These are phyloP conservation scores for Melieria omissa DNA, from an alignment of 2,888 invertebrate species.

Conservation along the genomic window DNA sequence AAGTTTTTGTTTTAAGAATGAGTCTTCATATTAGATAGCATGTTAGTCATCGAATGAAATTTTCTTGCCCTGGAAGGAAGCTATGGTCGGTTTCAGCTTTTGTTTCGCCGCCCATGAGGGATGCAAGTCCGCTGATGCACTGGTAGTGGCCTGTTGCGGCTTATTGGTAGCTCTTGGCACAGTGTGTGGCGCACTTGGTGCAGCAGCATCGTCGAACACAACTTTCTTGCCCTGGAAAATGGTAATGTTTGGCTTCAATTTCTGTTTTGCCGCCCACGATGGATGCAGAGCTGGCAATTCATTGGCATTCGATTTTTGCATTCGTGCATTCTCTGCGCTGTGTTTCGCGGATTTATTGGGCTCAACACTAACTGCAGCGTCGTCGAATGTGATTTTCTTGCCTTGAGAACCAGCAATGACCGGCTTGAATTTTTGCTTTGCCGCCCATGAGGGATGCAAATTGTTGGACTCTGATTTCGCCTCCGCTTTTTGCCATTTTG, in stretches of 20 bases:
- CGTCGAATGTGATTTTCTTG: constrained; percentile 60
- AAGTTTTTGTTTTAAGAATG: constrained; percentile 20
- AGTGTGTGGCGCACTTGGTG: constrained; percentile 7
- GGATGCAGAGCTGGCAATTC: constrained; percentile 55
- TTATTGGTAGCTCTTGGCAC: background rate
- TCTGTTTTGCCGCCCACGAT: constrained; percentile 66
- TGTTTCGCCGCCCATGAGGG: constrained; percentile 64
- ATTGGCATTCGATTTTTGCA: background rate
- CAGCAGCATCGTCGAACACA: constrained; percentile 56
- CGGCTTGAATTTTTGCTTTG: constrained; percentile 60
- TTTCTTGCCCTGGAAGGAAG: constrained; percentile 59
- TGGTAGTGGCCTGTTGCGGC: too few species aligned
- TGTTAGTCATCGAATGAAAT: constrained; percentile 55
- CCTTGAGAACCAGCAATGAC: constrained; percentile 57
- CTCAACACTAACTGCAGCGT: constrained; percentile 41
- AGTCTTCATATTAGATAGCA: too few species aligned
- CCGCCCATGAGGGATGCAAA: constrained; percentile 63
- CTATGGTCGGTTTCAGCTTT: constrained; percentile 55
- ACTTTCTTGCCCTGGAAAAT: constrained; percentile 64
- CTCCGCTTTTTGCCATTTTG: background rate
- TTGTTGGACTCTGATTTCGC: constrained; percentile 27
- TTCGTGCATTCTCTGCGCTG: background rate
- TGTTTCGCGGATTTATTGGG: background rate
- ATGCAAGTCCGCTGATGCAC: constrained; percentile 48
- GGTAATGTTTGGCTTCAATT: constrained; percentile 59